Conservation (phyloP, 2,113 vertebrate genomes). For the Labeo rohita region DNA sequence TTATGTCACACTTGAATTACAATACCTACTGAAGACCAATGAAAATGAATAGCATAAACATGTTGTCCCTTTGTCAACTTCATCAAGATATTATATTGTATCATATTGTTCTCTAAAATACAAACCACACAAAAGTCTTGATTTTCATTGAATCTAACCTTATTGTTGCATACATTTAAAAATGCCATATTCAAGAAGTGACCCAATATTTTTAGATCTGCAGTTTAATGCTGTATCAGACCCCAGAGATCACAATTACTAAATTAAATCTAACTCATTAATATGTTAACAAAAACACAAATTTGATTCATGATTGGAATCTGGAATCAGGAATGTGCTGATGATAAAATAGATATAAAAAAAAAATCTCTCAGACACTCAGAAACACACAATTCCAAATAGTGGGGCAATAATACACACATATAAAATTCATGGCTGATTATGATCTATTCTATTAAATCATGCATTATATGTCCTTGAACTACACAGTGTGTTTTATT, state of each 20-base stretch:
- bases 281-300: not conserved
- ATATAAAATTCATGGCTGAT: not conserved
- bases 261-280: not conserved
- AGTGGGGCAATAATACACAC: not conserved
- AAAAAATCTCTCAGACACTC: not conserved
- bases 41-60: not conserved
- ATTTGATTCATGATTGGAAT: not conserved
- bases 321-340: not conserved
- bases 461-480: not conserved
- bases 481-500: not conserved
- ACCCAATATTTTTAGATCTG: not conserved
- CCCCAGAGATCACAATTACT: not conserved
- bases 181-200: not conserved
- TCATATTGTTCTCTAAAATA: not conserved
- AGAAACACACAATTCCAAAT: not conserved
- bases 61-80: not conserved
- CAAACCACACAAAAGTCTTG: not conserved
- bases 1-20: not conserved
- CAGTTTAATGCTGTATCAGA: not conserved
- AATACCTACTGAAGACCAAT: not conserved
- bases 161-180: not conserved
- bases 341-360: not conserved
- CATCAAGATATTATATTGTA: not conserved
- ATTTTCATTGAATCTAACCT: not conserved
- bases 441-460: not conserved